Conservation (phyloP, 1,140 invertebrate genomes). For the Euschistus heros region DNA sequence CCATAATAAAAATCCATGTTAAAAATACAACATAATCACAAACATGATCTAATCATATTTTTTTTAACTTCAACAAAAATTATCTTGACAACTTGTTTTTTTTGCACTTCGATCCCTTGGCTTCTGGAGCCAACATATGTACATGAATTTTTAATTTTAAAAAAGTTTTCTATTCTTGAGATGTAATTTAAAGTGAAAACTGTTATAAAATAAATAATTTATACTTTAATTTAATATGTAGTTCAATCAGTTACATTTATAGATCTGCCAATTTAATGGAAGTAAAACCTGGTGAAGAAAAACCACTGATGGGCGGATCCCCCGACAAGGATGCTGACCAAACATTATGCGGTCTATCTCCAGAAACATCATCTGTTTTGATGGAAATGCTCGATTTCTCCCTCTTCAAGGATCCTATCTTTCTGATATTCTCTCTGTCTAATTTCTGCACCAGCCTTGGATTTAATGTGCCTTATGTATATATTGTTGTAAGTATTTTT, state of each 20-base stretch:
- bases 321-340: slow-evolving; percentile 9
- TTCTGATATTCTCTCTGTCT: slow-evolving; percentile 80
- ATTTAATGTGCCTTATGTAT: slow-evolving; percentile 90
- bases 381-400: slow-evolving; percentile 75
- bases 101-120: too few relatives aligned
- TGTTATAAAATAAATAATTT: too few relatives aligned
- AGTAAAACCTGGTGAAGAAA: slow-evolving; percentile 32
- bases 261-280: slow-evolving; percentile 17
- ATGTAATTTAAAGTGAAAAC: too few relatives aligned
- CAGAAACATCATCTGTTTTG: slow-evolving; percentile 50
- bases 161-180: too few relatives aligned
- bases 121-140: too few relatives aligned
- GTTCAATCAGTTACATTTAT: neutral
- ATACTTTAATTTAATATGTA: neutral
- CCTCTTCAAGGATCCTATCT: slow-evolving; percentile 73
- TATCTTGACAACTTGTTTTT: too few relatives aligned
- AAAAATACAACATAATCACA: too few relatives aligned
- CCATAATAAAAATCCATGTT: too few relatives aligned
- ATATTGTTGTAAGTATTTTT: slow-evolving; percentile 47
- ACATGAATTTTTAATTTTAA: too few relatives aligned
- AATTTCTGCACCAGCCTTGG: slow-evolving; percentile 95
- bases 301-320: neutral
- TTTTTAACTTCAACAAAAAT: too few relatives aligned
- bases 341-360: slow-evolving; percentile 34
- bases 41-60: too few relatives aligned